Base-by-base conservation (phyloP, 2,888 invertebrate genomes). In the Tholera decimalis region DNA sequence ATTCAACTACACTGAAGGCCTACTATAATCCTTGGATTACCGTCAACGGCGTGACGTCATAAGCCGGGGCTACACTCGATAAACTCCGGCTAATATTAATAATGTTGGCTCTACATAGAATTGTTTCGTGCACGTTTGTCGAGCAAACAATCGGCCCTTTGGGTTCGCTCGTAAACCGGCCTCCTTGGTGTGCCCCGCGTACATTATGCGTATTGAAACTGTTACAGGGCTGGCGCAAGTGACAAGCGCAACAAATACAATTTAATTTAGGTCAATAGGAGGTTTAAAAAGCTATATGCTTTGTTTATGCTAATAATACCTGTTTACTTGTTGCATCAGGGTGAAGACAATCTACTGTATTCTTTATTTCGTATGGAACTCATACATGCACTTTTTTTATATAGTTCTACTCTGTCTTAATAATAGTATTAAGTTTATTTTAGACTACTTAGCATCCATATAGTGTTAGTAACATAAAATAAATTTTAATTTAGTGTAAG, bases 71-170 rank as follows among this genome's bases (percentile, higher is more conserved):
- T 64, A 64, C 57, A 71, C 51, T 74, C 77, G 73, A 80, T 80
- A 58, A 80, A 77, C 64, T 54, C 43, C 18, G 37, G 61, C 72
- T 80, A 71, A 62, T 80, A 77, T 80, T 77, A 77, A 80, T 80
- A 80, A 77, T 72, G 78, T 77, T 57, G 53, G 53, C 59, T 80
- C 56, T 79, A 76, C 71, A 70, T 60, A 55, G 57, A 68, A 80
- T 68, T 71, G 83, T 80, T 77, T 81, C 44, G 58, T 43, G 54
- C 53, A 51, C 65, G 59, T 67, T 77, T 72, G 65, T 59, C 39
- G 59, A 73, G 63, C 68, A 73, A 83, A 81, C 80, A 81, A 73
- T 73, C 65, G 62, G 64, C 50, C 65, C 58, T 81, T 69, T 75
- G 77, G 75, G 70, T 71, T 55, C 64, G 59, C 65, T 83, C 81